Base-by-base conservation (phyloP, 2,113 vertebrate genomes). In the Siniperca chuatsi region DNA sequence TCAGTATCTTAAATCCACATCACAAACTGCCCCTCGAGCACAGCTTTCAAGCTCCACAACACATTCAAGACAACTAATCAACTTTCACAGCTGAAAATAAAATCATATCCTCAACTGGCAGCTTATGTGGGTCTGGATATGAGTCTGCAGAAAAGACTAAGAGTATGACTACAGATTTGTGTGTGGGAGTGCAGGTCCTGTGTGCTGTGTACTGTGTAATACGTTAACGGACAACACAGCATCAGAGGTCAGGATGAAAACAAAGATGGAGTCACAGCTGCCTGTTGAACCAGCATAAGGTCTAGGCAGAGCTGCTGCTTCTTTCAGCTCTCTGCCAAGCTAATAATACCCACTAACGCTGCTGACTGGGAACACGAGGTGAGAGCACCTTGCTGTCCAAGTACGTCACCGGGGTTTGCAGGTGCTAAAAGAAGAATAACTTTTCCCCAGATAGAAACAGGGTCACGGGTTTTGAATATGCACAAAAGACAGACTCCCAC, bases 351-450 rank as follows among this genome's bases (percentile, higher is more conserved):
- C 0, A 29, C 76, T 72, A 79, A 87, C 76, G 23, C 86, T 81
- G 86, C 81, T 85, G 86, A 90, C 87, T 80, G 74, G 87, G 55
- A 90, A 90, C 92, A 88, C 85, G 83, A 93, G 91, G 92, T 93
- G 92, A 90, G 88, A 90, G 77, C 68, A 77, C 81, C 83, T 86
- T 40, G 54, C 81, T 79, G 86, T 64, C 85, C 83, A 84, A 71
- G 60, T 84, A 89, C 92, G 88, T 92, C 92, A 90, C 37, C 4
- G 2, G 52, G 33, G 78, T 90, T 88, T 61, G 70, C 84, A 90
- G 83, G 81, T 88, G 81, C 87, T 85, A 89, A 85, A 89, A 89
- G 67, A 52, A 52, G 84, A 83, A 79, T 2, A 73, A 84, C 70
- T 87, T 83, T 77, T 77, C 73, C 70, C 75, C 37, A 62, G 68